phyloP scores from a whole-genome alignment of 2,113 vertebrate species.

The Crotalus viridis region DNA sequence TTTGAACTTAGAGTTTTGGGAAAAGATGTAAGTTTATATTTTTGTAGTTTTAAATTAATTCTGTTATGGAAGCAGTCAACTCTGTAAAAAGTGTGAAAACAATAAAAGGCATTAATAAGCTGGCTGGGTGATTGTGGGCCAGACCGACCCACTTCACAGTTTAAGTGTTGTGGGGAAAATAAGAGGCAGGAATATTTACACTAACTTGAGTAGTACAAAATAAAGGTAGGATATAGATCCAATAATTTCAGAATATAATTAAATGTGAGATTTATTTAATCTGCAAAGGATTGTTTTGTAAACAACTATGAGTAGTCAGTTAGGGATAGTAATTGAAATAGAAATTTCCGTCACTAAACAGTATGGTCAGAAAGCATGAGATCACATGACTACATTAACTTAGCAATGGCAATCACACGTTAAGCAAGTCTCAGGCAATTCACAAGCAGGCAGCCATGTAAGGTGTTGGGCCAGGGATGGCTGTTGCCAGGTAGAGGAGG shows the following conservation, averaged over 20 bases:
- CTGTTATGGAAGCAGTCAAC: neutral
- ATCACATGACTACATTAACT: neutral
- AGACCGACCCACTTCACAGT: neutral
- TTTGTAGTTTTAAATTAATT: neutral
- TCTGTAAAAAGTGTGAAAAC: neutral
- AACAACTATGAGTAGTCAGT: neutral
- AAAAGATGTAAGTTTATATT: constrained; percentile 85
- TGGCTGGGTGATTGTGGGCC: neutral
- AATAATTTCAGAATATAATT: neutral
- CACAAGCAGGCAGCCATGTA: neutral
- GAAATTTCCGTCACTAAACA: neutral
- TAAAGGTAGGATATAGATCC: neutral
- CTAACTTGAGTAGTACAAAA: neutral
- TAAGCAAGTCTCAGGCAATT: neutral
- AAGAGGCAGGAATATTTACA: neutral
- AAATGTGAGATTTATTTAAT: neutral
- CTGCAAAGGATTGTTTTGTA: neutral
- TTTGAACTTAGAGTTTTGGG: constrained; percentile 88
- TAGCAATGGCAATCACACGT: neutral
- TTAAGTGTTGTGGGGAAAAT: neutral
- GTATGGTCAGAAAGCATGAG: neutral
- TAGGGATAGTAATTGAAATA: neutral
- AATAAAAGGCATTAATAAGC: neutral
- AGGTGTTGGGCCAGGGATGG: neutral
- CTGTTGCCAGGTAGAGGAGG: neutral